Evolutionary conservation across 2,113 vertebrate genomes (phyloP), one percentile per base, ranked within the genome.

Genomic region (Poeciliopsis prolifica): DNA sequence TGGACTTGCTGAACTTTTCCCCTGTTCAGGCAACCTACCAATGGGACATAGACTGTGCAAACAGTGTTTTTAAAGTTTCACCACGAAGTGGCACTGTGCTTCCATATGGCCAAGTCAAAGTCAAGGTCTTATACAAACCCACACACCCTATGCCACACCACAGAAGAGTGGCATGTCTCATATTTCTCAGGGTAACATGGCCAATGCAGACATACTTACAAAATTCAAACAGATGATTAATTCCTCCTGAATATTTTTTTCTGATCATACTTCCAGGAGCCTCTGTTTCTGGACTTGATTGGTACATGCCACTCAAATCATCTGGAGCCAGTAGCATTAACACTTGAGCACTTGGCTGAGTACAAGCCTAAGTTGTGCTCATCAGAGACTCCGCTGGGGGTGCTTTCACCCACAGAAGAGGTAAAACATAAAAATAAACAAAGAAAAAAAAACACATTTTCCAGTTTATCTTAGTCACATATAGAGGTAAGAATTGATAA

Each of bases 251-350:
- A 13, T 13, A 0, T 17, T 5, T 26, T 26, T 26, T 19, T 28
- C 0, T 29, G 0, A 29, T 68, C 29, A 70, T 31, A 4, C 44
- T 60, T 70, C 22, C 35, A 99, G 98, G 94, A 95, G 1, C 96
- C 96, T 0, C 19, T 97, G 51, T 97, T 96, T 80, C 85, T 99
- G 85, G 96, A 98, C 78, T 81, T 99, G 86, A 93, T 97, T 65
- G 98, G 97, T 70, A 98, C 96, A 70, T 98, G 97, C 88, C 96
- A 97, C 83, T 96, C 97, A 12, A 95, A 95, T 71, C 88, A 70
- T 69, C 85, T 60, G 60, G 94, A 94, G 65, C 96, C 97, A 26
- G 85, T 83, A 58, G 78, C 95, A 29, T 88, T 99, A 77, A 93
- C 80, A 58, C 85, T 95, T 54, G 95, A 92, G 78, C 96, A 99